Evolutionary conservation across 2,113 vertebrate genomes (phyloP).

Genomic region (Pionites leucogaster): DNA sequence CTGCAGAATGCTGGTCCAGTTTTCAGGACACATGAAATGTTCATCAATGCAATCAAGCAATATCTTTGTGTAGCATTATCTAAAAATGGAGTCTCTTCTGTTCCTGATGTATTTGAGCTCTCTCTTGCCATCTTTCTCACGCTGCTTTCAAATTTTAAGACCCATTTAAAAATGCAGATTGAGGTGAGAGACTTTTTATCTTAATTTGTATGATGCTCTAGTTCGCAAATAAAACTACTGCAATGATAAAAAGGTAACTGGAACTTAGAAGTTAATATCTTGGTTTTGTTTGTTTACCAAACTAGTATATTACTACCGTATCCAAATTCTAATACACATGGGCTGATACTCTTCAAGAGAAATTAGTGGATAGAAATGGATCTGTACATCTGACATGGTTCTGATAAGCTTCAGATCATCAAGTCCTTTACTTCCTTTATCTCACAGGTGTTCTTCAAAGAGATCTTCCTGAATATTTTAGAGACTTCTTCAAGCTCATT

Average conservation of each 20-base stretch:
- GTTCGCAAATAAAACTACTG: not conserved
- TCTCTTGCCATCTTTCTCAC: conserved; percentile 98
- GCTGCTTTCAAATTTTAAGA: conserved; percentile 95
- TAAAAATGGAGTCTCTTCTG: conserved; percentile 96
- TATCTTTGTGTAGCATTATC: conserved; percentile 97
- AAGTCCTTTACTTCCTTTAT: not conserved
- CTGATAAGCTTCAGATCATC: not conserved
- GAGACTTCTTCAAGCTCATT: conserved; percentile 97
- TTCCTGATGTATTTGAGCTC: conserved; percentile 98
- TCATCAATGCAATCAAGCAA: conserved; percentile 97
- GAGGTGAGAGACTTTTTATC: conserved; percentile 79
- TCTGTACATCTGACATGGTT: not conserved
- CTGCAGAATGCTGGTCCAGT: conserved; percentile 93
- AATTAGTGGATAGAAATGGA: not conserved
- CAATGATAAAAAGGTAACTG: not conserved
- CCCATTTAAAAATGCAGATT: conserved; percentile 98
- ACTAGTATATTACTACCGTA: not conserved
- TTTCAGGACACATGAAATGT: conserved; percentile 97
- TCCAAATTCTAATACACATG: not conserved
- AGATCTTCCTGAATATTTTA: conserved; percentile 97
- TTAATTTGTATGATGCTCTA: not conserved
- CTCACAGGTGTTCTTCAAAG: conserved; percentile 94
- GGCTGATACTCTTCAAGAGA: not conserved
- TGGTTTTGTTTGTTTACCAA: not conserved
- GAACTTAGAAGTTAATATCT: not conserved